Conservation (phyloP, 2,113 vertebrate genomes). For the Rhinogobius similis region DNA sequence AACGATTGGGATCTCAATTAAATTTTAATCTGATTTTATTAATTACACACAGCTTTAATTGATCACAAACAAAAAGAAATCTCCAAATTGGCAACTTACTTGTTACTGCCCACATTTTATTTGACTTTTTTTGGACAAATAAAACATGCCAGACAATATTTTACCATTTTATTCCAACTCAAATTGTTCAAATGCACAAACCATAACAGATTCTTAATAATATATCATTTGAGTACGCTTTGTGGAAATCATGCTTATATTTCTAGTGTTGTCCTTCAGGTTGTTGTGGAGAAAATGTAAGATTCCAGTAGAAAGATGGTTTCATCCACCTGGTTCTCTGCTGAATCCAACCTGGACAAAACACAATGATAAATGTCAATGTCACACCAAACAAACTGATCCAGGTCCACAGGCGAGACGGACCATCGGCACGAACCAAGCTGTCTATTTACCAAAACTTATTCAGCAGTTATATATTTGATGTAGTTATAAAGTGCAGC, state of each 20-base stretch:
- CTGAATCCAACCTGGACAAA: conserved; percentile 85
- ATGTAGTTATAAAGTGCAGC: too few species aligned
- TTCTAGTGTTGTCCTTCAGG: conserved; percentile 22
- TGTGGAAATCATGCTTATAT: not conserved
- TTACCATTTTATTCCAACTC: conserved; percentile 21
- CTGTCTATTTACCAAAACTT: too few species aligned
- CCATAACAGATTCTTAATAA: conserved; percentile 29
- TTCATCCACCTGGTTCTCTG: conserved; percentile 93
- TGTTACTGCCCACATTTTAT: not conserved
- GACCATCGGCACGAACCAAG: too few species aligned
- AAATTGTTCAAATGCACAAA: conserved; percentile 22
- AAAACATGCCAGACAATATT: conserved; percentile 19
- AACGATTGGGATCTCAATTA: too few species aligned
- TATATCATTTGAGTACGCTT: not conserved
- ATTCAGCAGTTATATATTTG: too few species aligned
- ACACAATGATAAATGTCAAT: conserved; percentile 1
- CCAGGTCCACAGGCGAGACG: too few species aligned
- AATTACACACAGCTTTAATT: not conserved
- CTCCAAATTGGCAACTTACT: not conserved
- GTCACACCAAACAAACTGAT: too few species aligned
- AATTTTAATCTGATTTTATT: not conserved
- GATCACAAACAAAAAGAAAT: not conserved
- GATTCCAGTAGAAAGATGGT: conserved; percentile 90
- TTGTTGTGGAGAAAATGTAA: conserved; percentile 75
- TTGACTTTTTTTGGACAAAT: not conserved